Conservation (phyloP, 2,113 vertebrate genomes). For the Helogale parvula region DNA sequence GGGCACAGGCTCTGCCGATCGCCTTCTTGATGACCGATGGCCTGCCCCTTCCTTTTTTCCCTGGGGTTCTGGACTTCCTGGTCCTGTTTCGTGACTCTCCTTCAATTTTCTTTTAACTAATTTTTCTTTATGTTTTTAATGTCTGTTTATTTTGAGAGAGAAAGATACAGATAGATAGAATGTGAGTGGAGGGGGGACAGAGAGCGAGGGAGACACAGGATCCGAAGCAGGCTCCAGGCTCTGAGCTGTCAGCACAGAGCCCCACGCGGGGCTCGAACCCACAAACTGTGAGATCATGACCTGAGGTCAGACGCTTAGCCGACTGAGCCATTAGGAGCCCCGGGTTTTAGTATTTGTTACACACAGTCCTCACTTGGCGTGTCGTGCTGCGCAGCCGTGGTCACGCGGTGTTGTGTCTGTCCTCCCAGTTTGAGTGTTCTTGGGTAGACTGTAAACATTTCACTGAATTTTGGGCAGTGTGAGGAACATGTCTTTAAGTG, state of each 20-base stretch:
- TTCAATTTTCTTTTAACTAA: background rate
- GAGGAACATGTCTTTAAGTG: slow-evolving; percentile 11
- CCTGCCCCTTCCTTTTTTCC: background rate
- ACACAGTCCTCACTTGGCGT: background rate
- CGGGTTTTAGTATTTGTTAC: background rate
- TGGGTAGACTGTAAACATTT: background rate
- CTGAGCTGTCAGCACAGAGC: no score
- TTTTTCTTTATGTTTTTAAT: no score
- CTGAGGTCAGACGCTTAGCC: no score
- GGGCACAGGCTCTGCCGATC: background rate
- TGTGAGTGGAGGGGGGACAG: no score
- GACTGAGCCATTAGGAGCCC: no score
- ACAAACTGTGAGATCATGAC: no score
- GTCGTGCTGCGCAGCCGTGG: no score
- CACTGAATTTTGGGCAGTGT: background rate
- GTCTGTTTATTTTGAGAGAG: no score
- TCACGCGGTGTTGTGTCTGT: background rate
- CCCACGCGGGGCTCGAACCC: no score
- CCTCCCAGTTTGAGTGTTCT: background rate
- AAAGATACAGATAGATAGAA: no score
- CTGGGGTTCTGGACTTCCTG: background rate
- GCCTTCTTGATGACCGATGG: background rate
- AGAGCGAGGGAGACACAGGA: no score
- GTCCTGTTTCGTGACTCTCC: background rate
- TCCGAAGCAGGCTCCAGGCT: no score